Evolutionary conservation across 2,888 invertebrate species (phyloP), one percentile per base, ranked within the genome.

Genomic region (Diaprepes abbreviatus): DNA sequence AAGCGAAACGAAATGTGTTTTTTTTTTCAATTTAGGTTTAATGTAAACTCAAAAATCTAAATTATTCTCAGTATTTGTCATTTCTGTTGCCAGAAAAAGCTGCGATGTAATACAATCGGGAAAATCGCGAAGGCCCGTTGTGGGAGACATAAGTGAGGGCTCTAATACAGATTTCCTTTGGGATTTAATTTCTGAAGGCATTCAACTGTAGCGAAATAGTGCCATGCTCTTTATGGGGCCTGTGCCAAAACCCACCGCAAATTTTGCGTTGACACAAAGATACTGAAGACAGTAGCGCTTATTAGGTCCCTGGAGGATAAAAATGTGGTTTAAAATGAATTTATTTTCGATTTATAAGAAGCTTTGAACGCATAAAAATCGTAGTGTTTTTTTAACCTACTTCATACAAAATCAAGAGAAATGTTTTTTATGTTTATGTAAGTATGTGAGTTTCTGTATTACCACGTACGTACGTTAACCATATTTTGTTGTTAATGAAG

Each of bases 91-190:
- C 17, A 10, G 55, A 33, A 35, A 40, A 40, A 19, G 40, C 17
- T 40, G 16, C 40, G 57, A 55, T 59, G 59, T 36, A 65, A 64
- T 69, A 54, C 64, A 64, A 52, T 57, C 64, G 52, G 64, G 38
- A 52, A 48, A 59, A 54, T 59, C 45, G 14, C 36, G 40, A 65
- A 60, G 48, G 21, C 59, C 54, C 60, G 60, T 45, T 70, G 45
- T 59, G 70, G 55, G 70, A 60, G 55, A 60, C 35, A 52, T 59
- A 70, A 70, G 70, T 70, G 55, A 65, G 52, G 65, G 65, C 70
- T 70, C 54, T 70, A 70, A 70, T 70, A 59, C 65, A 65, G 65
- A 70, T 70, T 70, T 70, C 70, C 70, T 65, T 21, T 38, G 64
- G 65, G 70, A 65, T 33, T 65, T 65, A 70, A 70, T 70, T 70